phyloP scores from a whole-genome alignment of 2,113 vertebrate species.

The Corythornis vintsioides region DNA sequence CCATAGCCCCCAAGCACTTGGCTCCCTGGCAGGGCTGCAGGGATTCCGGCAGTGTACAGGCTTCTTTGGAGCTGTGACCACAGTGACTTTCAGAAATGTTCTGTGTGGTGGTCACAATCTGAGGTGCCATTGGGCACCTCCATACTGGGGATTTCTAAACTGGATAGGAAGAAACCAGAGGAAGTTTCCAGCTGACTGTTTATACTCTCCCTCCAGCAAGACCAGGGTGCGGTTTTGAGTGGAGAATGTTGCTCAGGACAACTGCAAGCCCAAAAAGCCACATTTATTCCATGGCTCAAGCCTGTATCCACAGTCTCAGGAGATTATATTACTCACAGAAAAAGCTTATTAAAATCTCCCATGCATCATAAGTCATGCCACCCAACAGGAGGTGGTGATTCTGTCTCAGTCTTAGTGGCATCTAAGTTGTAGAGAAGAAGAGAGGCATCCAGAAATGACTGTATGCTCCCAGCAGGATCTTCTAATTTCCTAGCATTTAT shows the following conservation, averaged over 20 bases:
- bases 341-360: conserved; percentile 60
- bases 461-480: neutral
- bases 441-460: neutral
- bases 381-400: conserved; percentile 21
- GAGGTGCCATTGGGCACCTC: neutral
- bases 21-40: neutral
- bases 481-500: neutral
- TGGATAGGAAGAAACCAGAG: neutral
- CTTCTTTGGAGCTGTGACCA: neutral
- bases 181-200: conserved; percentile 47
- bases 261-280: conserved; percentile 54
- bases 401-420: conserved; percentile 8
- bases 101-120: accelerated
- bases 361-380: conserved; percentile 66
- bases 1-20: accelerated
- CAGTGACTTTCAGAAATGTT: neutral
- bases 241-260: conserved; percentile 57
- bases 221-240: conserved; percentile 48
- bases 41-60: neutral
- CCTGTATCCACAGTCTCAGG: conserved; percentile 38
- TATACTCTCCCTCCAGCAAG: conserved; percentile 25
- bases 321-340: conserved; percentile 68
- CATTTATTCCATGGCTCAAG: conserved; percentile 58
- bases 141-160: neutral
- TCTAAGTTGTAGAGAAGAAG: conserved; percentile 1